Percentiles rank a stretch among this genome's conserved stretches.
Conservation (phyloP, 2,888 invertebrate genomes). For the Mythimna lalbum region DNA sequence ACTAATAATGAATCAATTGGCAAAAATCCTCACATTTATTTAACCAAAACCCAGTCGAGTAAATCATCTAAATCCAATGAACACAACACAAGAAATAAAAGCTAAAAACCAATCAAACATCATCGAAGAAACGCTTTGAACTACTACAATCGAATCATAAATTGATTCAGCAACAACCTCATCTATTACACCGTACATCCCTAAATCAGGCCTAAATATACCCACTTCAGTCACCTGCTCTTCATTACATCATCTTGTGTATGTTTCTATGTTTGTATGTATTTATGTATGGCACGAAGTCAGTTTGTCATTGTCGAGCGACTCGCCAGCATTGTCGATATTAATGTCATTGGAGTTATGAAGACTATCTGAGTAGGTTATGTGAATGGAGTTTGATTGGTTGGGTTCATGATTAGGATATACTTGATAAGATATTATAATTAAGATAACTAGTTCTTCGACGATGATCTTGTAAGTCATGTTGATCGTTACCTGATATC, state of each 20-base stretch:
- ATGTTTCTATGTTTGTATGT: conserved; percentile 23
- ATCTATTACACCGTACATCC: conserved; percentile 35
- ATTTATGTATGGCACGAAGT: conserved; percentile 29
- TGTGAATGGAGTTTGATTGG: conserved; percentile 4
- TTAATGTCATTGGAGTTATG: conserved; percentile 50
- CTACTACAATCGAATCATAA: conserved; percentile 34
- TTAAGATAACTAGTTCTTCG: neutral
- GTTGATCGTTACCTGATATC: no score
- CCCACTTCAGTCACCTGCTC: conserved; percentile 52
- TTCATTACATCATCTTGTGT: conserved; percentile 45
- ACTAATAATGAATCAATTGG: neutral
- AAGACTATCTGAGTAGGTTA: conserved; percentile 25
- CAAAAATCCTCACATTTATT: neutral
- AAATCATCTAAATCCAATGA: neutral
- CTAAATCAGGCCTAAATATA: conserved; percentile 57
- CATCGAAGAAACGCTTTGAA: conserved; percentile 6
- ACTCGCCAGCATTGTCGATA: conserved; percentile 58
- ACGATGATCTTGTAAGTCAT: no score
- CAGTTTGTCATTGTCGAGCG: conserved; percentile 52
- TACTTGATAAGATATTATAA: neutral
- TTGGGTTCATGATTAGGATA: neutral
- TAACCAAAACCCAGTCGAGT: neutral
- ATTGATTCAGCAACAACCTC: conserved; percentile 27
- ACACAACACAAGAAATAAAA: neutral
- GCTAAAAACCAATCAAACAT: neutral